Evolutionary conservation across 2,113 vertebrate species (phyloP).

Genomic region (Tympanuchus pallidicinctus): DNA sequence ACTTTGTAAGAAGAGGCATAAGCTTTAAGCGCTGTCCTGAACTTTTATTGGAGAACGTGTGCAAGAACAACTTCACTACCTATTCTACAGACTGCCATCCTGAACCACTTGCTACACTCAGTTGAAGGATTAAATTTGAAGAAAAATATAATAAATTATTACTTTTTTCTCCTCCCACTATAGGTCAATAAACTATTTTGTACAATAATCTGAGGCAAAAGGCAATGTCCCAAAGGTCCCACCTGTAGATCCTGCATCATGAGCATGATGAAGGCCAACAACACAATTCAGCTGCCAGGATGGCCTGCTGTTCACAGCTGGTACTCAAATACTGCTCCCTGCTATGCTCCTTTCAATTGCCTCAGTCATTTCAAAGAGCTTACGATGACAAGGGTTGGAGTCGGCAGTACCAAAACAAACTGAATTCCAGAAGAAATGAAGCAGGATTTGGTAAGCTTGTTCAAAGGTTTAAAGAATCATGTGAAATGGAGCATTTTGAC

Average conservation of each 20-base stretch:
- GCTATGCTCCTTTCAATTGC: neutral
- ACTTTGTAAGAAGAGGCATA: neutral
- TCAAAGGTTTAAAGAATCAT: neutral
- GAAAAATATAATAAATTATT: neutral
- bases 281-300: neutral
- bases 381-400: too few relatives aligned
- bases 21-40: neutral
- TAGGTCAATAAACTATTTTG: neutral
- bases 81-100: neutral
- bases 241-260: neutral
- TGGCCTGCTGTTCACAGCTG: neutral
- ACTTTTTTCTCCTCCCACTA: neutral
- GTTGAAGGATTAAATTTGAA: neutral
- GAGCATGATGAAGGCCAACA: accelerated
- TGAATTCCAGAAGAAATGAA: neutral
- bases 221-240: neutral
- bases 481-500: neutral
- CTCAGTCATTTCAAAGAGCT: neutral
- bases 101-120: too few relatives aligned
- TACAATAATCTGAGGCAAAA: neutral
- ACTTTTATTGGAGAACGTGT: neutral
- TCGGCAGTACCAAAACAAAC: neutral
- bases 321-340: neutral
- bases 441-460: neutral
- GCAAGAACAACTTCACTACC: neutral